These are phyloP conservation scores for Aurelia sp. DNA, from an alignment of 30 jellyfish, hydroid and myxozoan genomes.

Conservation along the genomic window DNA sequence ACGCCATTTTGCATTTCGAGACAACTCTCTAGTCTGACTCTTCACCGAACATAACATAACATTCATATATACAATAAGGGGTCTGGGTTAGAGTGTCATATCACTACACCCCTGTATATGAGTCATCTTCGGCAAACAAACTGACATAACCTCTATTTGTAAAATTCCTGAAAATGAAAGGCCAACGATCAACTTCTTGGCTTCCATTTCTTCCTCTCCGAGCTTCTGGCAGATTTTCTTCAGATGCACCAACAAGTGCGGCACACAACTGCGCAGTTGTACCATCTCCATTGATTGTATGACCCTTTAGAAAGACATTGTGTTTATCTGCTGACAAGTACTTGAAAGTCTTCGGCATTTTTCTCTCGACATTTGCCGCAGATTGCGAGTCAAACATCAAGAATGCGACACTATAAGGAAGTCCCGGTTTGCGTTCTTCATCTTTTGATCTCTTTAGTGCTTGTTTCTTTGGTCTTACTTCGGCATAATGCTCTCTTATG, in stretches of 20 bases:
- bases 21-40: no score
- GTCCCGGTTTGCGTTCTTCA: not conserved
- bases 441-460: not conserved
- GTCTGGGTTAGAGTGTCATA: no score
- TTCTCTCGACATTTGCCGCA: conserved; percentile 52
- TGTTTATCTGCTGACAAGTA: conserved; percentile 20
- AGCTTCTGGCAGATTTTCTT: conserved; percentile 80
- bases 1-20: no score
- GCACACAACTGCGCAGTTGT: conserved; percentile 82
- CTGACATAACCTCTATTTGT: conserved; percentile 64
- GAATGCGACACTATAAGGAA: conserved; percentile 28
- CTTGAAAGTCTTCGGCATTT: conserved; percentile 39
- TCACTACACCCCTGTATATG: no score
- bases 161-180: conserved; percentile 78
- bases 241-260: conserved; percentile 53
- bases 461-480: not conserved
- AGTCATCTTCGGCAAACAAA: conserved; percentile 70
- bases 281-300: conserved; percentile 78
- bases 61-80: no score
- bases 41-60: no score
- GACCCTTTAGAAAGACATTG: conserved; percentile 67
- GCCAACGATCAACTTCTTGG: conserved; percentile 71
- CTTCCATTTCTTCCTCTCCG: conserved; percentile 40
- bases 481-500: conserved; percentile 13
- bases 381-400: conserved; percentile 63